phyloP scores from a whole-genome alignment of 1,140 invertebrate species.

The Rhopalosiphum maidis region DNA sequence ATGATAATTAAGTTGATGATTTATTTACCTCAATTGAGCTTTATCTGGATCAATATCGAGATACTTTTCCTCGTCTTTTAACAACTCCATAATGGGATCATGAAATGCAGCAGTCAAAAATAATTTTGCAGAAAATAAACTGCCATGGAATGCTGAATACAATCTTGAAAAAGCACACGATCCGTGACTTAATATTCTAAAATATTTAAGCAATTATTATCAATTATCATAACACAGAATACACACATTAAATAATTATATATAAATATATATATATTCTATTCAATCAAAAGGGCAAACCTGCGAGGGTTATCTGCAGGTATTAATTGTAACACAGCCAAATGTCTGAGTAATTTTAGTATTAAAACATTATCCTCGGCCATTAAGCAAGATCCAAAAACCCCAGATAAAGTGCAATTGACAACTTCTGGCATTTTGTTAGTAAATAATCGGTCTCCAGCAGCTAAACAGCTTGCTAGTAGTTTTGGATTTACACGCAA shows the following conservation, averaged over 20 bases:
- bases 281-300: conserved; percentile 62
- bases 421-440: conserved; percentile 73
- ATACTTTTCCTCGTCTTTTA: conserved; percentile 92
- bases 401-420: conserved; percentile 77
- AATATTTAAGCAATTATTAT: conserved; percentile 58
- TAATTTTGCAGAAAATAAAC: conserved; percentile 87
- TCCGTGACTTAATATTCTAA: conserved; percentile 78
- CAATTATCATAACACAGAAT: neutral
- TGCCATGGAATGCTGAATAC: conserved; percentile 89
- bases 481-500: conserved; percentile 81
- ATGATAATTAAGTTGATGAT: neutral
- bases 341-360: conserved; percentile 77
- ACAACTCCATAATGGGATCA: conserved; percentile 87
- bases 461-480: conserved; percentile 78
- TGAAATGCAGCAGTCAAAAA: conserved; percentile 93
- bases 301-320: conserved; percentile 83
- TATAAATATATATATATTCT: neutral
- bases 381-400: conserved; percentile 83
- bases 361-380: conserved; percentile 83
- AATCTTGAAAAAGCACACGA: conserved; percentile 89
- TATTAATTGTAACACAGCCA: conserved; percentile 84
- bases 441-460: conserved; percentile 75
- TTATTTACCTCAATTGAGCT: conserved; percentile 70
- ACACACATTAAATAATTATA: neutral
- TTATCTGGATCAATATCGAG: conserved; percentile 93